Conservation (phyloP, 2,888 invertebrate species). For the Acleris sparsana region DNA sequence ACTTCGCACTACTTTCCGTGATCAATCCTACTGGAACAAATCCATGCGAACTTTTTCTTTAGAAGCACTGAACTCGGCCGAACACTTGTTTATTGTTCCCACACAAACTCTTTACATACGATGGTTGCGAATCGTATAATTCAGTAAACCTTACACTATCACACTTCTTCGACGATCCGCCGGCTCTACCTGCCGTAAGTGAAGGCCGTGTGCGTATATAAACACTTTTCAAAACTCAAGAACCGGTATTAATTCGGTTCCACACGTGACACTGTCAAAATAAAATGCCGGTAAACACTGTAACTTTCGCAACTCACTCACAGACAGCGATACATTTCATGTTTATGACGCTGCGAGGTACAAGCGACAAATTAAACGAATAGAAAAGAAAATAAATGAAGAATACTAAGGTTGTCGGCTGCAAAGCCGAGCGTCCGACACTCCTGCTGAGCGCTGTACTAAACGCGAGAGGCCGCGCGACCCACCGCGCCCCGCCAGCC, state of each 20-base stretch:
- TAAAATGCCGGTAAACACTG: constrained; percentile 63
- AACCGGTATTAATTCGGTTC: constrained; percentile 78
- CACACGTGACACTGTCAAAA: constrained; percentile 81
- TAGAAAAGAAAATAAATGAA: constrained; percentile 84
- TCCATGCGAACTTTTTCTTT: constrained; percentile 58
- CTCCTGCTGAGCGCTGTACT: constrained; percentile 83
- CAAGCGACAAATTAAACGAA: constrained; percentile 80
- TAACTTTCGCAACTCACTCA: constrained; percentile 64
- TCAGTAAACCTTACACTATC: constrained; percentile 59
- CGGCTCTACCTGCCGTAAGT: constrained; percentile 74
- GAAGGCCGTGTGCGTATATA: constrained; percentile 77
- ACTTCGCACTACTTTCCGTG: constrained; percentile 62
- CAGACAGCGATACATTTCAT: constrained; percentile 63
- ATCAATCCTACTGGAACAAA: constrained; percentile 66
- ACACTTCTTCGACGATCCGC: constrained; percentile 65
- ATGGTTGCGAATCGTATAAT: constrained; percentile 49
- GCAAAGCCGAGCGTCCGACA: constrained; percentile 81
- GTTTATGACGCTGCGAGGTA: constrained; percentile 61
- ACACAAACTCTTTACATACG: constrained; percentile 53
- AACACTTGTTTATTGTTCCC: constrained; percentile 57
- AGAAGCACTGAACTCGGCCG: constrained; percentile 49
- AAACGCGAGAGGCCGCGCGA: constrained; percentile 78
- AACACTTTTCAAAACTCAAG: constrained; percentile 78
- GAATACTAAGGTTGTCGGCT: constrained; percentile 80
- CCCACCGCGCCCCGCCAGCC: constrained; percentile 66